Evolutionary conservation across 2,113 vertebrate genomes (phyloP).

Genomic region (Salvelinus namaycush): DNA sequence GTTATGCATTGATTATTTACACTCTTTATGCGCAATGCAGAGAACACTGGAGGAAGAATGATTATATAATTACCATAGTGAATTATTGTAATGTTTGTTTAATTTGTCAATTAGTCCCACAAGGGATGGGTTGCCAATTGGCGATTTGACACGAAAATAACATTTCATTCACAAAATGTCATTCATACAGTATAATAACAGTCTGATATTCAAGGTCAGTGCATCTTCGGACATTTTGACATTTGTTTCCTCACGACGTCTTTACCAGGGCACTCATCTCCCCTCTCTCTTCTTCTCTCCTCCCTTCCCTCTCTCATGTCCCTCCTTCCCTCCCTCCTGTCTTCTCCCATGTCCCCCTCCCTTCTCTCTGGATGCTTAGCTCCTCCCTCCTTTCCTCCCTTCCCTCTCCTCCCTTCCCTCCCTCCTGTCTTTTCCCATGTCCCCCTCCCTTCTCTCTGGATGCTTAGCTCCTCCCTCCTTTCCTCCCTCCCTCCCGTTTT

Average conservation of each 20-base stretch:
- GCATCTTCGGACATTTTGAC: constrained; percentile 21
- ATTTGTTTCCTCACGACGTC: neutral
- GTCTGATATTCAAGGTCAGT: too few species aligned
- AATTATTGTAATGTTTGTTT: too few species aligned
- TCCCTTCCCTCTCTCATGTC: neutral
- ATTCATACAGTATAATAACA: too few species aligned
- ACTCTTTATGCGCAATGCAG: too few species aligned
- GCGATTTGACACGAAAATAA: too few species aligned
- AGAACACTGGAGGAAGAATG: too few species aligned
- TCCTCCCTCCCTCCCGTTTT: constrained; percentile 15
- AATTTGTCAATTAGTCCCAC: too few species aligned
- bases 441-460: neutral
- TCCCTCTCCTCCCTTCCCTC: constrained; percentile 1
- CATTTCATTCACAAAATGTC: too few species aligned
- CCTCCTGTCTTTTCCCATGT: constrained; percentile 10
- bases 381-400: constrained; percentile 9
- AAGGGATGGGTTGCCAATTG: too few species aligned
- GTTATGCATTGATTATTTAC: too few species aligned
- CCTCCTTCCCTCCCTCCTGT: constrained; percentile 4
- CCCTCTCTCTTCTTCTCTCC: constrained; percentile 2
- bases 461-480: constrained; percentile 18
- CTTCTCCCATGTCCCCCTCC: neutral
- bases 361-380: constrained; percentile 1
- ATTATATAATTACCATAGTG: too few species aligned
- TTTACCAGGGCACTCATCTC: neutral